Evolutionary conservation across 2,797 vertebrate genomes (phyloP).

Genomic region (Sparus aurata): DNA sequence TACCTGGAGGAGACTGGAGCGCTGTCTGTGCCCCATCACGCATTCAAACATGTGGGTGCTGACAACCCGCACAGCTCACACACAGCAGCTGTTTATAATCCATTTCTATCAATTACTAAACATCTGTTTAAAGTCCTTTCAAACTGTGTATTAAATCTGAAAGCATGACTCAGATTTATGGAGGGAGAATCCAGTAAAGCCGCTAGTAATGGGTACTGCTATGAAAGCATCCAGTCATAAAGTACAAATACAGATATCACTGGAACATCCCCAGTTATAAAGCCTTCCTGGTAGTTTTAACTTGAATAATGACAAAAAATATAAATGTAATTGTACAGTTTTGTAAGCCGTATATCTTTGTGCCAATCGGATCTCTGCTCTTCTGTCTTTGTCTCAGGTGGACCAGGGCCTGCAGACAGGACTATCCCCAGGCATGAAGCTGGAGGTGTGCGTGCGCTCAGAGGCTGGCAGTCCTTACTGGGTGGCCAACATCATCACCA

Average conservation of each 20-base stretch:
- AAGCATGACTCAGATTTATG: slow-evolving; percentile 2
- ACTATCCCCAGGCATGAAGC: slow-evolving; percentile 95
- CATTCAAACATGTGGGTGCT: slow-evolving; percentile 96
- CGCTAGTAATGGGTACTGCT: background rate
- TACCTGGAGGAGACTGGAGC: slow-evolving; percentile 96
- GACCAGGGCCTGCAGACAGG: slow-evolving; percentile 96
- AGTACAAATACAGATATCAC: no score
- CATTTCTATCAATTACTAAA: slow-evolving; percentile 1
- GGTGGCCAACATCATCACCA: slow-evolving; percentile 94
- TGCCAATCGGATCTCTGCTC: background rate
- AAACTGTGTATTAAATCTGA: slow-evolving; percentile 18
- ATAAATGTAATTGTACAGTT: background rate
- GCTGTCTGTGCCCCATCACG: slow-evolving; percentile 92
- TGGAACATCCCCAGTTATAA: background rate
- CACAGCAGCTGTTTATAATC: slow-evolving; percentile 24
- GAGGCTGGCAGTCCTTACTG: slow-evolving; percentile 92
- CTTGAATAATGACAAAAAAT: background rate
- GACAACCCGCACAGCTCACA: slow-evolving; percentile 3
- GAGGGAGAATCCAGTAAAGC: background rate
- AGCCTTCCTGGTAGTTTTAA: background rate
- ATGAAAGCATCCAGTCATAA: slow-evolving; percentile 3
- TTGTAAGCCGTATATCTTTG: background rate
- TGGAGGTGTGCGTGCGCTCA: slow-evolving; percentile 92
- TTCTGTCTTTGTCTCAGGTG: slow-evolving; percentile 85
- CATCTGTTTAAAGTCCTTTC: slow-evolving; percentile 13